These are phyloP conservation scores for Siderastrea radians DNA, from an alignment of 92 coral and sea anemone species.

Conservation along the genomic window DNA sequence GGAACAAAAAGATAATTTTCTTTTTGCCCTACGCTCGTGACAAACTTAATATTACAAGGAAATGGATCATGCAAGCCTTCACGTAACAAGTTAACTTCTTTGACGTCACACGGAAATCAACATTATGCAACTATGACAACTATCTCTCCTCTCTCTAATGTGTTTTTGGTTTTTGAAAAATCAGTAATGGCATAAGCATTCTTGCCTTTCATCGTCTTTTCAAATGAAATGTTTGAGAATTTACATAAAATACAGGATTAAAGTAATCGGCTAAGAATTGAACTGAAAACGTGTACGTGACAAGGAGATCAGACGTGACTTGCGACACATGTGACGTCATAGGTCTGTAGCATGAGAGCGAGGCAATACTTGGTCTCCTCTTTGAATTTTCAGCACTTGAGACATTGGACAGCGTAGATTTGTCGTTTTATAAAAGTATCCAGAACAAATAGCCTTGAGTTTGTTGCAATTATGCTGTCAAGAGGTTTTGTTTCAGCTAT, in stretches of 20 bases:
- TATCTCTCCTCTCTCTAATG: neutral
- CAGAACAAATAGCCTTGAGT: neutral
- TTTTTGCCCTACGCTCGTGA: too few species aligned
- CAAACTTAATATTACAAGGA: too few species aligned
- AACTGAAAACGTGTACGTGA: neutral
- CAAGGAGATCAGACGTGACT: neutral
- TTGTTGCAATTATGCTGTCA: conserved; percentile 9
- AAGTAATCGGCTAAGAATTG: neutral
- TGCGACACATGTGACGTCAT: conserved; percentile 14
- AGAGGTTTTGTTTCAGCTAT: conserved; percentile 16
- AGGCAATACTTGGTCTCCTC: neutral
- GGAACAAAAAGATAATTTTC: too few species aligned
- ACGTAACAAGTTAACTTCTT: neutral
- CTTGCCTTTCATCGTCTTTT: too few species aligned
- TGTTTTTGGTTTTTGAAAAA: too few species aligned
- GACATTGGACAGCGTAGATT: neutral
- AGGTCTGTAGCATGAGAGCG: neutral
- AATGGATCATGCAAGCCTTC: neutral
- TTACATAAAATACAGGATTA: neutral
- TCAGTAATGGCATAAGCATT: too few species aligned
- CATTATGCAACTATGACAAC: neutral
- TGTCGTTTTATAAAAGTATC: too few species aligned
- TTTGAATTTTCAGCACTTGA: neutral
- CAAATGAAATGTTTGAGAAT: neutral
- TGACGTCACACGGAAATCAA: neutral